Evolutionary conservation across 2,888 invertebrate species (phyloP).

Genomic region (Salticus scenicus): DNA sequence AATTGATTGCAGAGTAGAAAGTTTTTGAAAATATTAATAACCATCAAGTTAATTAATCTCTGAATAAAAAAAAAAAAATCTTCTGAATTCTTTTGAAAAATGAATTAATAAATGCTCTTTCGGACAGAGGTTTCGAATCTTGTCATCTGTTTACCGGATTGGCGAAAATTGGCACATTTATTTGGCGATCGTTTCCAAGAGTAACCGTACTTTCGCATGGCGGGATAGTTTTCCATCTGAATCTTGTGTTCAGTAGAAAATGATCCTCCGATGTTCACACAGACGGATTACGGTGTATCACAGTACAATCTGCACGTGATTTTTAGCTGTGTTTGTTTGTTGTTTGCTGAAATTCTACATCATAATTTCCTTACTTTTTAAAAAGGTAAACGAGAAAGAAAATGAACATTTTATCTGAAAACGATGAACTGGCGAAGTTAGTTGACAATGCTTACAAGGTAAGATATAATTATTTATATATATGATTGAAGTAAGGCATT

Average conservation of each 20-base stretch:
- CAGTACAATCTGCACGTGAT: constrained; percentile 15
- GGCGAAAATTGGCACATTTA: not conserved
- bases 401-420: constrained; percentile 56
- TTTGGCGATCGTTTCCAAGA: constrained; percentile 24
- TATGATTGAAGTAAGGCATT: not conserved
- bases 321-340: not conserved
- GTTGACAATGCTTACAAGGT: constrained; percentile 62
- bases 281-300: not conserved
- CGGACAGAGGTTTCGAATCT: too few species aligned
- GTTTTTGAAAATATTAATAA: too few species aligned
- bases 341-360: not conserved
- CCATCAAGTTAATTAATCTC: too few species aligned
- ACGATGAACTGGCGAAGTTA: constrained; percentile 63
- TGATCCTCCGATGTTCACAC: not conserved
- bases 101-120: too few species aligned
- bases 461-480: constrained; percentile 9
- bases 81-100: too few species aligned
- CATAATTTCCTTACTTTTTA: not conserved
- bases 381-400: not conserved
- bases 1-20: too few species aligned
- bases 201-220: constrained; percentile 47
- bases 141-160: too few species aligned
- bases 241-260: constrained; percentile 22
- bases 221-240: constrained; percentile 23
- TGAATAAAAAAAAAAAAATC: too few species aligned